phyloP scores from a whole-genome alignment of 2,888 invertebrate genomes.

The Tenthredo scrophulariae region DNA sequence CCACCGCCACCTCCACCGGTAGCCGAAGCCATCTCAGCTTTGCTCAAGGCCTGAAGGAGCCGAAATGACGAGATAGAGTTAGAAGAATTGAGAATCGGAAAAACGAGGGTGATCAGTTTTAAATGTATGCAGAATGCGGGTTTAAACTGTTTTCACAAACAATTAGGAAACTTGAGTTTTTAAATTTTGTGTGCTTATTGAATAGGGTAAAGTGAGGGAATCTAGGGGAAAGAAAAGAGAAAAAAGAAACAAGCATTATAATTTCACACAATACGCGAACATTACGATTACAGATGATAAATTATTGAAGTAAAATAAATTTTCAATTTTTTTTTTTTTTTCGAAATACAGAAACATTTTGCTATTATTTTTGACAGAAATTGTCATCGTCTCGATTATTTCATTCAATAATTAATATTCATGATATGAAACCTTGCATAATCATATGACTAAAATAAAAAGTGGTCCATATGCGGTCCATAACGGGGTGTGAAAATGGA shows the following conservation, averaged over 20 bases:
- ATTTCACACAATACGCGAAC: background rate
- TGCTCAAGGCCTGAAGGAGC: constrained; percentile 85
- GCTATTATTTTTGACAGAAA: too few relatives aligned
- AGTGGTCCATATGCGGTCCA: too few relatives aligned
- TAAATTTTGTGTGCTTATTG: background rate
- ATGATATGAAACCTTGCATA: too few relatives aligned
- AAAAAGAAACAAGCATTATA: too few relatives aligned
- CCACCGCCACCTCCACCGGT: constrained; percentile 78
- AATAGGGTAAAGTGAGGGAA: background rate
- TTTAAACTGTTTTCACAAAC: background rate
- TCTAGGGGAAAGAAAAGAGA: too few relatives aligned
- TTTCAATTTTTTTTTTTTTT: too few relatives aligned
- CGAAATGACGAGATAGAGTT: background rate
- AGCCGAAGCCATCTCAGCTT: constrained; percentile 89
- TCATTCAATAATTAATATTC: too few relatives aligned
- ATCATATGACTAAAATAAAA: too few relatives aligned
- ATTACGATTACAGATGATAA: background rate
- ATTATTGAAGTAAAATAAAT: background rate
- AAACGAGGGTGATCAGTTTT: background rate
- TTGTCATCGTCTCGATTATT: too few relatives aligned
- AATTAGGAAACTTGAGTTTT: background rate
- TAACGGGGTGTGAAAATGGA: background rate
- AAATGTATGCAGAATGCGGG: background rate
- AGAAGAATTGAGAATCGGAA: background rate
- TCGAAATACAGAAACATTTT: too few relatives aligned